Conservation (phyloP, 2,113 vertebrate genomes). For the Sclerurus mexicanus region DNA sequence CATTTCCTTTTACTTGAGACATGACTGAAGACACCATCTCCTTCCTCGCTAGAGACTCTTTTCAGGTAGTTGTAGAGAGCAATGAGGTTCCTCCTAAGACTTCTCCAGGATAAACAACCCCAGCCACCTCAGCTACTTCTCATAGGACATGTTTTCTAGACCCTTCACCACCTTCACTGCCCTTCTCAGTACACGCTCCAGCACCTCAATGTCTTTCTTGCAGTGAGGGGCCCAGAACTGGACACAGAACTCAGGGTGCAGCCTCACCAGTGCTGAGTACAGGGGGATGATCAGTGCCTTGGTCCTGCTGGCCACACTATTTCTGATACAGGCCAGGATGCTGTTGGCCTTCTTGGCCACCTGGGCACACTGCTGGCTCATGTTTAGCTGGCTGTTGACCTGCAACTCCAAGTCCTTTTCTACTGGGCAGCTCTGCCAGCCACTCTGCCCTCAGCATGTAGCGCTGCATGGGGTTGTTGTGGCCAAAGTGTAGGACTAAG, state of each 20-base stretch:
- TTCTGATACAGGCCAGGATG: not conserved
- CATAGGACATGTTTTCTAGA: not conserved
- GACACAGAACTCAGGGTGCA: not conserved
- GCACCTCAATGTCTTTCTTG: not conserved
- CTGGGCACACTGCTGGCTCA: not conserved
- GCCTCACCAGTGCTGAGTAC: not conserved
- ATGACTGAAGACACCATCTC: not conserved
- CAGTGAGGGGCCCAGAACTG: not conserved
- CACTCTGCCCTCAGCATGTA: not conserved
- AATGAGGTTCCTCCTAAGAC: not conserved
- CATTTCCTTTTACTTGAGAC: not conserved
- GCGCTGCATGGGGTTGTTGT: not conserved
- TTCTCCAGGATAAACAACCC: not conserved
- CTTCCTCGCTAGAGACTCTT: not conserved
- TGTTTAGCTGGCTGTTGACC: not conserved
- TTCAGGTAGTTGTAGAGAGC: not conserved
- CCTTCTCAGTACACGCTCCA: not conserved
- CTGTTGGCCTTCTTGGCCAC: not conserved
- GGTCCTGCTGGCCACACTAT: not conserved
- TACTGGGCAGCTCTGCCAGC: not conserved
- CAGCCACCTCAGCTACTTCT: not conserved
- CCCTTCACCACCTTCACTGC: not conserved
- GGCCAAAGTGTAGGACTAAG: not conserved
- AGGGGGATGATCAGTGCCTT: not conserved
- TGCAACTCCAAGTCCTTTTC: not conserved